Percentiles rank a stretch among this genome's conserved stretches.
Conservation (phyloP, 2,888 invertebrate species). For the Nomada goodeniana region DNA sequence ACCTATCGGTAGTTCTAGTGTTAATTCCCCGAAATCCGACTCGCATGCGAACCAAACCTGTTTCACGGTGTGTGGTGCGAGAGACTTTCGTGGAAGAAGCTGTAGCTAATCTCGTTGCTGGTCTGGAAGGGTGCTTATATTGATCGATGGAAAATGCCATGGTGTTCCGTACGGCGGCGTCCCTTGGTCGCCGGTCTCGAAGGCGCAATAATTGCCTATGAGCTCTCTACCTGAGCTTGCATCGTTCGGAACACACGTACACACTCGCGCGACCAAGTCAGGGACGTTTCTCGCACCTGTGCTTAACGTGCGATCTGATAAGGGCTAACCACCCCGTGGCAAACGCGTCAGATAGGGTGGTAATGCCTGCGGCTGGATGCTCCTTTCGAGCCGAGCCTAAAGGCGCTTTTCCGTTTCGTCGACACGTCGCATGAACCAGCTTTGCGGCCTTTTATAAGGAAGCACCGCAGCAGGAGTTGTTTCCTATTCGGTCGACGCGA, state of each 20-base stretch:
- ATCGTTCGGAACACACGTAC: not conserved
- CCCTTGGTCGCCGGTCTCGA: slow-evolving; percentile 23
- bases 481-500: slow-evolving; percentile 29
- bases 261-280: slow-evolving; percentile 10
- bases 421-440: slow-evolving; percentile 54
- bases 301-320: slow-evolving; percentile 78
- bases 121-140: slow-evolving; percentile 46
- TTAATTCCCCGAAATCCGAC: too few relatives aligned
- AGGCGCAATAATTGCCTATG: slow-evolving; percentile 41
- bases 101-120: slow-evolving; percentile 35
- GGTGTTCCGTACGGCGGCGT: slow-evolving; percentile 30
- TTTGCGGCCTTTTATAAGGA: slow-evolving; percentile 18
- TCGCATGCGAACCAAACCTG: not conserved
- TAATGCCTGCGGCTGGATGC: slow-evolving; percentile 79
- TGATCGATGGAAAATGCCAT: slow-evolving; percentile 56
- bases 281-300: slow-evolving; percentile 74
- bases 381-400: slow-evolving; percentile 78
- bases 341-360: slow-evolving; percentile 74
- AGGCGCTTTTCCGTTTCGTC: slow-evolving; percentile 75
- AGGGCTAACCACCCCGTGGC: slow-evolving; percentile 76
- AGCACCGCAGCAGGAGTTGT: slow-evolving; percentile 23
- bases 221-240: slow-evolving; percentile 9
- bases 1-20: too few relatives aligned
- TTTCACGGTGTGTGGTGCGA: not conserved
- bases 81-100: slow-evolving; percentile 27